phyloP scores from a whole-genome alignment of 1,140 invertebrate genomes.

The Scaptomyza graminum region DNA sequence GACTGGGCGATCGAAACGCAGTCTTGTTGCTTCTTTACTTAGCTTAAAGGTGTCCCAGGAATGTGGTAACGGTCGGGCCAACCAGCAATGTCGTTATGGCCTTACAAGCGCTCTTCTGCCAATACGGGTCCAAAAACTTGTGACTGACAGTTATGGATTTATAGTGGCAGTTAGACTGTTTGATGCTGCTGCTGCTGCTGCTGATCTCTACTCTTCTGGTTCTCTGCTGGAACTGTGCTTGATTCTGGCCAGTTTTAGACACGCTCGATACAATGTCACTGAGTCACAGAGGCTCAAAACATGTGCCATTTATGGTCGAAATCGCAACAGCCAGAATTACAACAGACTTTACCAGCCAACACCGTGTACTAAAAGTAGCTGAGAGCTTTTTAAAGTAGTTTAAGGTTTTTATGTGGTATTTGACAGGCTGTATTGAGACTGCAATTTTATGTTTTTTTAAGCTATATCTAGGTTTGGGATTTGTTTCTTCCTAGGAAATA shows the following conservation, averaged over 20 bases:
- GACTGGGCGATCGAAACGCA: not conserved
- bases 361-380: slow-evolving; percentile 38
- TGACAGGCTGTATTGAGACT: slow-evolving; percentile 8
- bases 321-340: slow-evolving; percentile 54
- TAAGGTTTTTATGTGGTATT: slow-evolving; percentile 53
- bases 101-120: slow-evolving; percentile 58
- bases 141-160: slow-evolving; percentile 80
- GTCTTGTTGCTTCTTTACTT: slow-evolving; percentile 25
- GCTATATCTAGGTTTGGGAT: not conserved
- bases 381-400: slow-evolving; percentile 53
- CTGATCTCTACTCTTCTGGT: slow-evolving; percentile 4
- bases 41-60: slow-evolving; percentile 65
- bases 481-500: not conserved
- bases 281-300: slow-evolving; percentile 49
- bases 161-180: slow-evolving; percentile 66
- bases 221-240: slow-evolving; percentile 2
- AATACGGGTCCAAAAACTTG: slow-evolving; percentile 71
- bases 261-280: slow-evolving; percentile 68
- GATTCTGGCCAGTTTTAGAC: slow-evolving; percentile 39
- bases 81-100: slow-evolving; percentile 72
- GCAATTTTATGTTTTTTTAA: not conserved
- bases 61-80: slow-evolving; percentile 70
- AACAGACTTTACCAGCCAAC: slow-evolving; percentile 28
- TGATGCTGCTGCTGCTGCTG: slow-evolving; percentile 5
- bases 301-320: slow-evolving; percentile 61